Evolutionary conservation across 1,140 invertebrate species (phyloP).

Genomic region (Arctopsyche grandis): DNA sequence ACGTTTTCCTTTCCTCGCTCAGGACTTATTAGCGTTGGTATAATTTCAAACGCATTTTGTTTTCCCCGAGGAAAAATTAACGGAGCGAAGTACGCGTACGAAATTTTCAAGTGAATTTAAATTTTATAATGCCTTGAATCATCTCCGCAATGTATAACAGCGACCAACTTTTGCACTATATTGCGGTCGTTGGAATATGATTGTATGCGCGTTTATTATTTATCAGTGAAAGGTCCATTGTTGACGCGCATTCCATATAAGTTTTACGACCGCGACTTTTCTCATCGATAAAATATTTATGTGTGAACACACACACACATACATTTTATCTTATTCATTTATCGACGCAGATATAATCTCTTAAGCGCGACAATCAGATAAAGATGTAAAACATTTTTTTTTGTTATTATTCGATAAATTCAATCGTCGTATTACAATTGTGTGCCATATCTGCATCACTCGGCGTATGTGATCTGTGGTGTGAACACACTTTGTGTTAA

Average conservation of each 20-base stretch:
- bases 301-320: neutral
- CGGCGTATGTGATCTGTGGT: no score
- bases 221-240: neutral
- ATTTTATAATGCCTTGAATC: no score
- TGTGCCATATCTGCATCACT: no score
- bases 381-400: neutral
- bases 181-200: no score
- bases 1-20: neutral
- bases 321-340: slow-evolving; percentile 5
- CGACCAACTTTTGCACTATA: no score
- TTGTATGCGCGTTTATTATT: no score
- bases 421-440: no score
- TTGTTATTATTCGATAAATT: no score
- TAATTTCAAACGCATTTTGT: slow-evolving; percentile 3
- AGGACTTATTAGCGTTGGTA: neutral
- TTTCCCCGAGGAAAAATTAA: neutral
- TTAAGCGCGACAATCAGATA: slow-evolving; percentile 6
- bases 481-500: no score
- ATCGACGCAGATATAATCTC: neutral
- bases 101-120: neutral
- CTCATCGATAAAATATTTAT: neutral
- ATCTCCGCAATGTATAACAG: no score
- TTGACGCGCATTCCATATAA: neutral
- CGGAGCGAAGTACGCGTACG: neutral
- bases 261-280: neutral